Conservation (phyloP, 2,888 invertebrate species). For the Leptopilina syphax region DNA sequence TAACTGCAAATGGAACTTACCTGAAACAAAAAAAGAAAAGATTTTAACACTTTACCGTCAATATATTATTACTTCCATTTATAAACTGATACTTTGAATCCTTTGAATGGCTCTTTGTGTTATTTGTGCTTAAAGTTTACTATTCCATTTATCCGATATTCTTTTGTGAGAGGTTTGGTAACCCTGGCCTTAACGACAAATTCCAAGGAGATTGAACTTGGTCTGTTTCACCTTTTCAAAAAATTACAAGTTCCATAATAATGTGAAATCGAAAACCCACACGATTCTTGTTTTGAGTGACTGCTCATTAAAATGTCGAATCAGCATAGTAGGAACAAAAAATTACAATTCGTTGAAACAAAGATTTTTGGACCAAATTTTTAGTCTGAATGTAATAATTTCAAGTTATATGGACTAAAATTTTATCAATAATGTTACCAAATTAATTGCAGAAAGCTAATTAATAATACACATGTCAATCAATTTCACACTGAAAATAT, state of each 20-base stretch:
- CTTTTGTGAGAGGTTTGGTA: conserved; percentile 18
- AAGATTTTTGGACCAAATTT: neutral
- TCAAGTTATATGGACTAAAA: too few species aligned
- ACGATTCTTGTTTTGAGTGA: neutral
- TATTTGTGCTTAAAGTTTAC: neutral
- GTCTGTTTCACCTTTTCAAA: conserved; percentile 19
- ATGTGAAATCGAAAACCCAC: conserved; percentile 15
- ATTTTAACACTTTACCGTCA: neutral
- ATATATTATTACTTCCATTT: neutral
- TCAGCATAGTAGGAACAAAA: neutral
- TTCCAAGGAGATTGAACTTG: conserved; percentile 29
- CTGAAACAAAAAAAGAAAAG: neutral
- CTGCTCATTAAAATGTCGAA: conserved; percentile 16
- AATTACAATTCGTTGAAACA: neutral
- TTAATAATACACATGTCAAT: neutral
- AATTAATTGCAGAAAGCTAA: too few species aligned
- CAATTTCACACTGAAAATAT: neutral
- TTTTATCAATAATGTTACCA: too few species aligned
- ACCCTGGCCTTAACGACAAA: conserved; percentile 31
- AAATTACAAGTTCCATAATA: neutral
- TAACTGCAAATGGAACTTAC: neutral
- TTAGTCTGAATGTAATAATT: neutral
- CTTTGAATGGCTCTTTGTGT: conserved; percentile 21
- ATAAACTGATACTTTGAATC: neutral
- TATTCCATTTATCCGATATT: neutral